A percentile compares a stretch with the other conserved stretches of the same genome.
These are phyloP conservation scores for Branchipolynoe longqiensis DNA, from an alignment of 2,888 invertebrate species.

Conservation along the genomic window DNA sequence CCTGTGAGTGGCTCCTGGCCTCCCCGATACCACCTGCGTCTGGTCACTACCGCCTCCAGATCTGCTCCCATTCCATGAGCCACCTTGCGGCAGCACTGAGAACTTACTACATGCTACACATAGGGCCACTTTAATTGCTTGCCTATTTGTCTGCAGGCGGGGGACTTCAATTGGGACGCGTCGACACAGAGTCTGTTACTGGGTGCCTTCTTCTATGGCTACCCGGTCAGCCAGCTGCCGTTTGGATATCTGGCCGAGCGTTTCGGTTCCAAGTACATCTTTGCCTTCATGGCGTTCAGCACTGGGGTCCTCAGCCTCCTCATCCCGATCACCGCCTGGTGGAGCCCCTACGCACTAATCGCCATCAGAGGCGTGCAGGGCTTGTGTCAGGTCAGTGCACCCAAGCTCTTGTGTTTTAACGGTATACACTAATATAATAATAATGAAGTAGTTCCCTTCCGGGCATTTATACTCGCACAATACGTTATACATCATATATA, in stretches of 20 bases:
- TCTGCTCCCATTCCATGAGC: neutral
- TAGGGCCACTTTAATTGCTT: neutral
- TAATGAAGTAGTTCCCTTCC: too few species aligned
- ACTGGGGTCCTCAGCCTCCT: slow-evolving; percentile 52
- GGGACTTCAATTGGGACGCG: slow-evolving; percentile 65
- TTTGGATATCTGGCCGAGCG: slow-evolving; percentile 63
- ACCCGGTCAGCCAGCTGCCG: slow-evolving; percentile 67
- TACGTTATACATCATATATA: too few species aligned
- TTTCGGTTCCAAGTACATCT: slow-evolving; percentile 51
- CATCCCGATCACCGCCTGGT: slow-evolving; percentile 40
- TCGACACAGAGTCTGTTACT: slow-evolving; percentile 63
- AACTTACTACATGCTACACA: neutral
- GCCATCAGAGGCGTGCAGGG: slow-evolving; percentile 30
- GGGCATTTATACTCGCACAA: too few species aligned
- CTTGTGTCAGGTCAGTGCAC: slow-evolving; percentile 16
- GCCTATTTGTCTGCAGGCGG: slow-evolving; percentile 54
- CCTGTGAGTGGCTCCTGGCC: too few species aligned
- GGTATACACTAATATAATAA: neutral
- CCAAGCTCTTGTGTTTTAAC: neutral
- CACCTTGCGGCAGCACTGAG: neutral
- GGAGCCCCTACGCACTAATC: neutral
- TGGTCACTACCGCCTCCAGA: too few species aligned
- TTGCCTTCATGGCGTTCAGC: slow-evolving; percentile 44
- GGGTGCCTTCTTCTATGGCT: slow-evolving; percentile 68
- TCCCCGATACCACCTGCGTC: too few species aligned